phyloP scores from a whole-genome alignment of 2,113 vertebrate species.

The Etia nguti region DNA sequence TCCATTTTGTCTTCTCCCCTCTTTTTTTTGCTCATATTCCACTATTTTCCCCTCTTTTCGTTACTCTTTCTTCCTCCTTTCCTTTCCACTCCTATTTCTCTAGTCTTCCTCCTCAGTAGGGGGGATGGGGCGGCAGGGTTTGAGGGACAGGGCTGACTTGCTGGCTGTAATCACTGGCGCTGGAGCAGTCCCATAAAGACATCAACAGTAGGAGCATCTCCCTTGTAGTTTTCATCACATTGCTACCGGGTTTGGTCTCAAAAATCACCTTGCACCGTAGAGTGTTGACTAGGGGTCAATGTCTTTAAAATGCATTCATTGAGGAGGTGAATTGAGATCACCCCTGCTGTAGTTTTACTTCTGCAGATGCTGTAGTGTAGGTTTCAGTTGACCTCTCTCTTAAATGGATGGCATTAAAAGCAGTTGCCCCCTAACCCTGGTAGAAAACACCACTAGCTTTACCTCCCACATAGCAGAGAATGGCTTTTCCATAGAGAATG shows the following conservation, averaged over 20 bases:
- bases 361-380: not conserved
- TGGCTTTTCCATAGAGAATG: constrained; percentile 68
- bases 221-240: constrained; percentile 53
- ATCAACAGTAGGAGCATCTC: constrained; percentile 23
- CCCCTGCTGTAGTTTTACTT: not conserved
- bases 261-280: constrained; percentile 18
- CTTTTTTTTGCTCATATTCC: not conserved
- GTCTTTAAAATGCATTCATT: constrained; percentile 45
- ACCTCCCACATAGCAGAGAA: constrained; percentile 46
- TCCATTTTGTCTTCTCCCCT: too few relatives aligned
- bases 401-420: constrained; percentile 52
- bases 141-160: constrained; percentile 53
- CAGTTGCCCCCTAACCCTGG: constrained; percentile 39
- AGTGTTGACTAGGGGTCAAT: constrained; percentile 44
- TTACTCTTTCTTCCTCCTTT: not conserved
- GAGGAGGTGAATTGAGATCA: constrained; percentile 25
- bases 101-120: not conserved
- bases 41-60: not conserved
- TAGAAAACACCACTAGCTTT: not conserved
- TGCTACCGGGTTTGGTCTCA: constrained; percentile 27
- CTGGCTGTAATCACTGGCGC: constrained; percentile 53
- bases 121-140: not conserved
- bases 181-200: constrained; percentile 29
- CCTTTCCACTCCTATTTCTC: not conserved
- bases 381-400: constrained; percentile 32